A percentile compares a stretch with the other conserved stretches of the same genome.
These are phyloP conservation scores for crab-eating macaque (Macaca fascicularis) DNA, from an alignment of 2,113 vertebrate species.

Conservation along the genomic window T2T-MFA8v1.1 NC_088378.1:9264501-9265000, in stretches of 20 bases:
- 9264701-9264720: constrained; percentile 8
- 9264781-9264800: not conserved
- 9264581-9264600: not conserved
- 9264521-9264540: not conserved
- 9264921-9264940: too few relatives aligned
- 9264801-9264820: not conserved
- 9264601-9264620: not conserved
- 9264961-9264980: not conserved
- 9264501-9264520: not conserved
- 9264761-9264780: constrained; percentile 23
- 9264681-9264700: not conserved
- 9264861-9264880: not conserved
- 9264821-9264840: not conserved
- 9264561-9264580: not conserved
- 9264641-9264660: not conserved
- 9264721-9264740: constrained; percentile 53
- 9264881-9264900: too few relatives aligned
- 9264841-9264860: not conserved
- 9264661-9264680: constrained; percentile 13
- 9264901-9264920: not conserved
- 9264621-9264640: not conserved
- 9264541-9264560: not conserved
- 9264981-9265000: not conserved
- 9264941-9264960: not conserved
- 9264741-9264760: constrained; percentile 35